phyloP scores from a whole-genome alignment of 2,113 vertebrate genomes.

The Lipophrys pholis region DNA sequence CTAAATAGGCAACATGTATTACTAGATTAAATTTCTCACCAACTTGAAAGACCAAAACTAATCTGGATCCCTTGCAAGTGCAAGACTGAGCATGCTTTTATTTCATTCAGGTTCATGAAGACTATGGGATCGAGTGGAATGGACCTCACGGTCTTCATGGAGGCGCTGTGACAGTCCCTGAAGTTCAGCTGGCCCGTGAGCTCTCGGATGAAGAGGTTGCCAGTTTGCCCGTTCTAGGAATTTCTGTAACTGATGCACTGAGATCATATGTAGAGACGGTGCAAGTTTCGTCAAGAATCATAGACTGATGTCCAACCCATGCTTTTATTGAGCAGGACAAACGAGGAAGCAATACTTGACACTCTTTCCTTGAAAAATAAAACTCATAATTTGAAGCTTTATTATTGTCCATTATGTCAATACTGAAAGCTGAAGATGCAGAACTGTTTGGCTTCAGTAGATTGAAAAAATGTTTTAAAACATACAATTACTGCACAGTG shows the following conservation, averaged over 20 bases:
- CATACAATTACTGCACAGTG: no score
- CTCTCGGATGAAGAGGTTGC: slow-evolving; percentile 30
- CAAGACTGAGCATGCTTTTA: slow-evolving; percentile 8
- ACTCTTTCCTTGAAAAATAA: not conserved
- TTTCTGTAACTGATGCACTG: slow-evolving; percentile 21
- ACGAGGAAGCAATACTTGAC: not conserved
- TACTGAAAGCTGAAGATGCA: not conserved
- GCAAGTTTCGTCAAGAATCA: no score
- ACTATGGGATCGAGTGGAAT: slow-evolving; percentile 46
- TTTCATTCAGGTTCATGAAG: slow-evolving; percentile 40
- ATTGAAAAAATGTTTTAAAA: not conserved
- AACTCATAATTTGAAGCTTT: not conserved
- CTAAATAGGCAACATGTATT: not conserved
- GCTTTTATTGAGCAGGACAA: not conserved
- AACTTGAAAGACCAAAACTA: slow-evolving; percentile 3
- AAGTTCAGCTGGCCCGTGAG: slow-evolving; percentile 41
- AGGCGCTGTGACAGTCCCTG: slow-evolving; percentile 25
- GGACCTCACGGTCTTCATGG: slow-evolving; percentile 30
- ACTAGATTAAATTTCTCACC: not conserved
- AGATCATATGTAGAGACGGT: no score
- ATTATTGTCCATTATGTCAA: not conserved
- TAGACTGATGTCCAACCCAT: not conserved
- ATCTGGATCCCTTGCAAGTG: not conserved
- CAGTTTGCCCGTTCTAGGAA: slow-evolving; percentile 31
- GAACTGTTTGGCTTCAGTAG: not conserved